These are phyloP conservation scores for Magallana nippona DNA, from an alignment of 2,888 invertebrate species.

Conservation along the genomic window DNA sequence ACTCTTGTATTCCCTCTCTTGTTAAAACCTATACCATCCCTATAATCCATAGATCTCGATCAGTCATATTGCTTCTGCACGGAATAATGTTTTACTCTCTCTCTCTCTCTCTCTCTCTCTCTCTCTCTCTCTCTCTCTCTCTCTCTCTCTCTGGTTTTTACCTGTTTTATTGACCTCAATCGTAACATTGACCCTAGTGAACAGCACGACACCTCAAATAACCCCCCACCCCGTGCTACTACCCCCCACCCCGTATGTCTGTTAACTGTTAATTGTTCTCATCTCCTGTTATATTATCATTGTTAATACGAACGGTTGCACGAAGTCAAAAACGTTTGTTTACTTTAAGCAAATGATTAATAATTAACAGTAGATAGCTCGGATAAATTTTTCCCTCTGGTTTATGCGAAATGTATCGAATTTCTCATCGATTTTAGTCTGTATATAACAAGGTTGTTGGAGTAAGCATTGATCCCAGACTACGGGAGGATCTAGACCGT, in stretches of 20 bases:
- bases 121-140: conserved; percentile 25
- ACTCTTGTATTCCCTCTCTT: no score
- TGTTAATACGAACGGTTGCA: not conserved
- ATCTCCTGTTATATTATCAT: no score
- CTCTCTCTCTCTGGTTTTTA: conserved; percentile 17
- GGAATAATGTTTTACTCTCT: not conserved
- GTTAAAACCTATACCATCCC: no score
- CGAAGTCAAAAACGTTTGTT: not conserved
- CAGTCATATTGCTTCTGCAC: not conserved
- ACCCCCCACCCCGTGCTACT: no score
- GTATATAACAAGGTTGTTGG: not conserved
- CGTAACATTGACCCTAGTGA: no score
- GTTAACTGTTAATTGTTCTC: no score
- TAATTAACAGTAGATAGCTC: conserved; percentile 30
- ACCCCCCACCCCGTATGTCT: no score
- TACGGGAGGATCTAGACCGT: not conserved
- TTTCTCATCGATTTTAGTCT: not conserved
- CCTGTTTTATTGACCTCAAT: not conserved
- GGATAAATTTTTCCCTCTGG: not conserved
- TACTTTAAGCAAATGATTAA: conserved; percentile 3
- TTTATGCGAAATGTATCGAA: not conserved
- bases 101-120: conserved; percentile 8
- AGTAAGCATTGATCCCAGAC: not conserved
- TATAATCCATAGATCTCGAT: no score
- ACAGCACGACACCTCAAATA: no score